Evolutionary conservation across 2,888 invertebrate species (phyloP).

Genomic region (Amorpha juglandis): DNA sequence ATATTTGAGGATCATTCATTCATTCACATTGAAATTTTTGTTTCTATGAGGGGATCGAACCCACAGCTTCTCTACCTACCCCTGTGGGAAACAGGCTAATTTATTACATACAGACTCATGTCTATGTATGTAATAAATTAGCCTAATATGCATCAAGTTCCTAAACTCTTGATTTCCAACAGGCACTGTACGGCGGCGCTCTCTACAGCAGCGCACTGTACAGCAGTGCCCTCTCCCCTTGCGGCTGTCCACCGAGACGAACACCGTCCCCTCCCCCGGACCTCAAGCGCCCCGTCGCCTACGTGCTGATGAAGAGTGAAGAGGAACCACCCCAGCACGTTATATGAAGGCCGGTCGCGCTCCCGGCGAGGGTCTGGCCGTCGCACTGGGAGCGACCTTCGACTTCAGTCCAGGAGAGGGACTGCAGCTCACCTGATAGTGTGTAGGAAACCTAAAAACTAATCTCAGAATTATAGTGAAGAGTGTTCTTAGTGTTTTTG

Average conservation of each 20-base stretch:
- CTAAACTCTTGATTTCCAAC: conserved; percentile 32
- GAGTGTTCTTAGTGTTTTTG: background rate
- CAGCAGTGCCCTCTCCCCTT: conserved; percentile 74
- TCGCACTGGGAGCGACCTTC: conserved; percentile 81
- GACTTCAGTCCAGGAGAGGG: conserved; percentile 69
- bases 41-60: too few species aligned
- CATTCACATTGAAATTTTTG: too few species aligned
- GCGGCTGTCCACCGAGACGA: conserved; percentile 75
- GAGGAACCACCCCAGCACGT: conserved; percentile 86
- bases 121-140: conserved; percentile 10
- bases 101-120: too few species aligned
- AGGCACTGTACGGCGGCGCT: conserved; percentile 79
- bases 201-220: conserved; percentile 77
- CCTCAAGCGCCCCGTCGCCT: conserved; percentile 84
- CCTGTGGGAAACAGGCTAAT: too few species aligned
- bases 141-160: background rate
- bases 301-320: conserved; percentile 86
- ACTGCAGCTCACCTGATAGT: conserved; percentile 75
- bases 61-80: too few species aligned
- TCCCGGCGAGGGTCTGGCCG: conserved; percentile 86
- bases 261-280: conserved; percentile 76
- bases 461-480: background rate
- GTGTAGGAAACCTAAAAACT: conserved; percentile 49
- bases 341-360: conserved; percentile 94
- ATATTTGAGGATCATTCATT: too few species aligned